Evolutionary conservation across 2,113 vertebrate species (phyloP), one percentile per base, ranked within the genome.

Genomic region (Malurus alboscapulatus): DNA sequence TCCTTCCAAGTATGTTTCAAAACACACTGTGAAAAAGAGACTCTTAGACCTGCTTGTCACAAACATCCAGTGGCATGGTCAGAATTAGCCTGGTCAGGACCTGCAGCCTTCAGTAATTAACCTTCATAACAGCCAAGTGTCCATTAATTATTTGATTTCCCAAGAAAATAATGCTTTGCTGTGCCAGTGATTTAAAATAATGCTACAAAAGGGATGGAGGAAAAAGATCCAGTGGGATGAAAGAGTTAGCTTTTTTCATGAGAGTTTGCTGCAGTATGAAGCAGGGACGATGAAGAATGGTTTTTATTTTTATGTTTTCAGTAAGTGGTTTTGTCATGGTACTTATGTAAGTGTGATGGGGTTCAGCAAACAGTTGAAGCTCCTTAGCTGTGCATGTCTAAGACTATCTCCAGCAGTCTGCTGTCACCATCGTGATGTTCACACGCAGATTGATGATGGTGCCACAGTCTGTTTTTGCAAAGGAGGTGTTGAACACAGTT

Each of bases 261-360:
- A 69, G 79, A 34, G 29, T 8, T 32, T 58, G 44, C 40, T 74
- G 24, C 69, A 77, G 10, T 69, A 9, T 47, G 44, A 88, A 67
- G 26, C 34, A 32, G 10, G 25, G 10, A 27, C n/a, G 69, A n/a
- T 57, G 17, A 78, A 42, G 44, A 72, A 34, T 20, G 17, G 9
- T n/a, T 34, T 53, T 45, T 18, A 7, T 26, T 57, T 68, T 61
- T 17, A 25, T 29, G 14, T 57, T 50, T 54, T 91, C 13, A 78
- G 14, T 67, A 45, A 72, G 29, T 61, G 30, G 4, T 73, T 76
- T 90, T 93, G 36, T 79, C 21, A 4, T 19, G 13, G 5, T 58
- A 7, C 20, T 80, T 80, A 5, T 0, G 0, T 53, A 42, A 44
- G 10, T 78, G 65, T 27, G 22, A 57, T 67, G 30, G 32, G 8